phyloP scores from a whole-genome alignment of 37 sponge, comb jelly and placozoan genomes.

The Spongilla lacustris region DNA sequence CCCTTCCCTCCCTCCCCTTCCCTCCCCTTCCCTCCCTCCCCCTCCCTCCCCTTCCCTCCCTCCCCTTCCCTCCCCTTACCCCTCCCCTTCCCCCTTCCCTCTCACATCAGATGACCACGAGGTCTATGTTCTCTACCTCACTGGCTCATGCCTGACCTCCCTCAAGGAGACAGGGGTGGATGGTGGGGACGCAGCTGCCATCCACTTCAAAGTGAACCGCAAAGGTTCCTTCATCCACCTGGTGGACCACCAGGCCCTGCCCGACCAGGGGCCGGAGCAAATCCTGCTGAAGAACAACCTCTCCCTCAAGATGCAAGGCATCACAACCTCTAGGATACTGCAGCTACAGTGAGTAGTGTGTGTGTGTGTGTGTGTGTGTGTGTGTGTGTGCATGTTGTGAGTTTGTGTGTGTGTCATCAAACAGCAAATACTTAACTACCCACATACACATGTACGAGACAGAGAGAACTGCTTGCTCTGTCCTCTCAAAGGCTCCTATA shows the following conservation, averaged over 20 bases:
- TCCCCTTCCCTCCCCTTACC: too few species aligned
- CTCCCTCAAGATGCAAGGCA: slow-evolving; percentile 65
- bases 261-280: slow-evolving; percentile 65
- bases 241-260: slow-evolving; percentile 39
- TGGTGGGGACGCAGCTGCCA: neutral
- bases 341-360: slow-evolving; percentile 43
- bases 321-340: slow-evolving; percentile 72
- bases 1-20: too few species aligned
- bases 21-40: too few species aligned
- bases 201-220: neutral
- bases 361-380: neutral
- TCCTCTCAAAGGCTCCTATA: too few species aligned
- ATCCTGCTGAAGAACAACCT: slow-evolving; percentile 49
- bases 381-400: neutral
- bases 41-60: too few species aligned
- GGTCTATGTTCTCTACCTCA: slow-evolving; percentile 52
- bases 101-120: slow-evolving; percentile 51
- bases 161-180: slow-evolving; percentile 41
- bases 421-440: too few species aligned
- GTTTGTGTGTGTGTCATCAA: too few species aligned
- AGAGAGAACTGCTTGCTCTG: too few species aligned
- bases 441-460: too few species aligned
- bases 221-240: slow-evolving; percentile 31
- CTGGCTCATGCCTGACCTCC: slow-evolving; percentile 65
- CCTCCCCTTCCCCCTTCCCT: too few species aligned